Conservation (phyloP, 1,140 invertebrate genomes). For the Periplaneta americana region DNA sequence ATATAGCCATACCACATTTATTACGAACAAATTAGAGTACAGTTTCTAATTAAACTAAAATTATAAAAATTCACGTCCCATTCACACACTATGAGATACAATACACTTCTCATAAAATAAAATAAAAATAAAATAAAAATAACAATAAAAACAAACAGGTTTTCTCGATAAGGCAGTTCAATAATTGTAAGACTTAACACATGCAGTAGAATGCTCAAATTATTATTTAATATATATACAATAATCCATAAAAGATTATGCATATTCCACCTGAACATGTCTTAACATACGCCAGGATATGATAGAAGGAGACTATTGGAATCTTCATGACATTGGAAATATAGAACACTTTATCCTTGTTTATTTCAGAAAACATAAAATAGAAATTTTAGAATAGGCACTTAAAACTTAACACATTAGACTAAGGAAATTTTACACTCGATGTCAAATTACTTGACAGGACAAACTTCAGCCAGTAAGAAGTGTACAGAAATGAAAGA, state of each 20-base stretch:
- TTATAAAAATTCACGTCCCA: not conserved
- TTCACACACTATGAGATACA: not conserved
- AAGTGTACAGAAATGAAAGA: not conserved
- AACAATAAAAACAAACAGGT: not conserved
- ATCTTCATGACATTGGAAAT: not conserved
- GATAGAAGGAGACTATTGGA: not conserved
- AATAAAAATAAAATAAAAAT: conserved; percentile 12
- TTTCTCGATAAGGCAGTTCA: not conserved
- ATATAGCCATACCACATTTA: not conserved
- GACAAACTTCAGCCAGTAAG: not conserved
- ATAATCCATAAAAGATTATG: not conserved
- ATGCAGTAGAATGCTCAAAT: not conserved
- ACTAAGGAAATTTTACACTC: not conserved
- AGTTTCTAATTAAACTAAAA: not conserved
- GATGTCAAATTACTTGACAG: not conserved
- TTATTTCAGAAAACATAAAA: not conserved
- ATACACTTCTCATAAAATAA: conserved; percentile 16
- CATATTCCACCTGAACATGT: not conserved
- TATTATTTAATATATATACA: not conserved
- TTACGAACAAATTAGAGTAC: not conserved
- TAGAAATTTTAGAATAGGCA: not conserved
- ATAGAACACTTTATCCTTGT: not conserved
- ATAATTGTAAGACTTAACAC: not conserved
- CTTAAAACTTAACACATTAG: not conserved
- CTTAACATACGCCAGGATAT: not conserved